Conservation (phyloP, 2,797 vertebrate genomes). For the Taenioides sp. region DNA sequence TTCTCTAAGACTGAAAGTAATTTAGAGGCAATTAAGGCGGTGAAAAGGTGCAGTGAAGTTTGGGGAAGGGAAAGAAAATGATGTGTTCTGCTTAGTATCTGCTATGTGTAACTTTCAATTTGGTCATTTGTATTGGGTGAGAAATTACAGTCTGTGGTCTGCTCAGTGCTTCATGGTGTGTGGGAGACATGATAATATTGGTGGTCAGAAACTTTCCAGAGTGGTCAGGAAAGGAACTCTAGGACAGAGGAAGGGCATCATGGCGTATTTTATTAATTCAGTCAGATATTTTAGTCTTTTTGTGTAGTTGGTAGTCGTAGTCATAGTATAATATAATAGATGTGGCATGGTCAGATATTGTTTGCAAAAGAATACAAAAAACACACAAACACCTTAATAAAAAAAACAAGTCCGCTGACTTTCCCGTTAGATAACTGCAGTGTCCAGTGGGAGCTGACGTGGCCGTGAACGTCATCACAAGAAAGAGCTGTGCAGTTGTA, state of each 20-base stretch:
- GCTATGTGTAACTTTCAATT: constrained; percentile 47
- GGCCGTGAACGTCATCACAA: no score
- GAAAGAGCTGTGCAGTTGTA: no score
- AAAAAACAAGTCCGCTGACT: no score
- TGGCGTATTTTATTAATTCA: neutral
- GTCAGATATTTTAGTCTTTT: neutral
- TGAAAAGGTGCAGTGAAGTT: constrained; percentile 48
- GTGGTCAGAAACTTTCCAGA: constrained; percentile 1
- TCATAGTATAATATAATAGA: no score
- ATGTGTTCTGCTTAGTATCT: constrained; percentile 61
- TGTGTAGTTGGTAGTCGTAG: no score
- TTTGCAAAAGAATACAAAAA: no score
- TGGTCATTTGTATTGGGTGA: constrained; percentile 57
- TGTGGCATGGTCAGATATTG: no score
- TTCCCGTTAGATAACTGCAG: no score
- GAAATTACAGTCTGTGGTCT: constrained; percentile 54
- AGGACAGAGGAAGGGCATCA: neutral
- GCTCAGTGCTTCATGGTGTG: constrained; percentile 39
- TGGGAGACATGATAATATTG: constrained; percentile 21
- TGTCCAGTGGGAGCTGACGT: no score
- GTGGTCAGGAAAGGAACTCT: neutral
- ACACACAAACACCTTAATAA: no score
- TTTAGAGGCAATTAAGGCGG: constrained; percentile 53
- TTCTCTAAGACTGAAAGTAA: constrained; percentile 70
- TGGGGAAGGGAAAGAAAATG: constrained; percentile 40